Conservation (phyloP, 1,140 invertebrate species). For the Ericerus pela region DNA sequence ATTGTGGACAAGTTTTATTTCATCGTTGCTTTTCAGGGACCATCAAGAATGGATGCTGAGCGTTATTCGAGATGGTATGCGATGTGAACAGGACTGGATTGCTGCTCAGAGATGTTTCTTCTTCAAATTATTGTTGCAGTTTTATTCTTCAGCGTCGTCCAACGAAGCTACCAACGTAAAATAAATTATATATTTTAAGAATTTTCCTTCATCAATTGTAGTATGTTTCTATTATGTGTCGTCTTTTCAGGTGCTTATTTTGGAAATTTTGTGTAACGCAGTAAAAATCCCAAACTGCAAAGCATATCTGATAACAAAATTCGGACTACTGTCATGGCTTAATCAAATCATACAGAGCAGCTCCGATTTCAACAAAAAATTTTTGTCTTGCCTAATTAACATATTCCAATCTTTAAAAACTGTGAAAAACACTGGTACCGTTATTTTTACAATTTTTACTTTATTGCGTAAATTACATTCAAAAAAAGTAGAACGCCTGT, state of each 20-base stretch:
- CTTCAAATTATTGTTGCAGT: conserved; percentile 42
- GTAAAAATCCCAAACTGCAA: neutral
- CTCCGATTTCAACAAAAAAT: too few species aligned
- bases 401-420: too few species aligned
- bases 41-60: conserved; percentile 51
- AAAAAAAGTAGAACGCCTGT: too few species aligned
- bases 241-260: neutral
- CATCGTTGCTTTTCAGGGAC: neutral
- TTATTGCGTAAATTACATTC: too few species aligned
- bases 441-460: too few species aligned
- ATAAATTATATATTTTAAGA: neutral
- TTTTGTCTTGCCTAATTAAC: too few species aligned
- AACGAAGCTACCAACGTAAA: conserved; percentile 36
- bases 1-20: conserved; percentile 25
- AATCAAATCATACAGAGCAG: neutral
- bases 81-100: conserved; percentile 38
- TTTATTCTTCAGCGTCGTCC: conserved; percentile 33
- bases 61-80: conserved; percentile 47
- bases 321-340: neutral
- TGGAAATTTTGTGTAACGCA: neutral
- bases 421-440: too few species aligned
- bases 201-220: neutral
- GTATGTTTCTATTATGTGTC: neutral
- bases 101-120: conserved; percentile 40
- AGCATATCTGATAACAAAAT: neutral